Evolutionary conservation across 2,113 vertebrate species (phyloP).

Genomic region (Siniperca chuatsi): DNA sequence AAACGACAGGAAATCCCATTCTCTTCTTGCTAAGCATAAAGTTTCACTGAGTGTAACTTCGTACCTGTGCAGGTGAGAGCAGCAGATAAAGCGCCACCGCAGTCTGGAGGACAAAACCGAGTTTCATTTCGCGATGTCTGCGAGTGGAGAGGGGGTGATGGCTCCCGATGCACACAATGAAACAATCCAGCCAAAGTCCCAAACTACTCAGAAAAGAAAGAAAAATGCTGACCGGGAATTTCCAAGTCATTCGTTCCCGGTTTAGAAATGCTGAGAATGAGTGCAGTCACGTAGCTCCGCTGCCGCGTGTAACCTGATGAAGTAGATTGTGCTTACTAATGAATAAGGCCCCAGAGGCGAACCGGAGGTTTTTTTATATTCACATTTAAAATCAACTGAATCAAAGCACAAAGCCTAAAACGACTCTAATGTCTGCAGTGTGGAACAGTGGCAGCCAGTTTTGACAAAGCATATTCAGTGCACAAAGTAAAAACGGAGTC

Average conservation of each 20-base stretch:
- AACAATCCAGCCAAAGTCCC: constrained; percentile 57
- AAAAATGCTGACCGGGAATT: constrained; percentile 57
- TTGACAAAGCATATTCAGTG: constrained; percentile 15
- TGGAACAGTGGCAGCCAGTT: neutral
- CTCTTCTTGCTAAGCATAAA: neutral
- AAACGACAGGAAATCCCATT: neutral
- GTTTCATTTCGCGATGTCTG: constrained; percentile 78
- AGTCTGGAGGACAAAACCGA: constrained; percentile 72
- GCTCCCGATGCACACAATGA: constrained; percentile 17
- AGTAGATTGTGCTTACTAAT: constrained; percentile 47
- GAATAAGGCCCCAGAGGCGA: constrained; percentile 40
- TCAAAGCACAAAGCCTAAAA: neutral
- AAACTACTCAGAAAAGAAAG: constrained; percentile 17
- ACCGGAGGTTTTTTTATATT: neutral
- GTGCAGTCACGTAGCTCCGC: constrained; percentile 67
- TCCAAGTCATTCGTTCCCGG: constrained; percentile 53
- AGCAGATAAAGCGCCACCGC: constrained; percentile 79
- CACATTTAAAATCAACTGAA: constrained; percentile 3
- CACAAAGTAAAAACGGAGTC: neutral
- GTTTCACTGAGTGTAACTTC: neutral
- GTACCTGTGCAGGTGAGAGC: constrained; percentile 85
- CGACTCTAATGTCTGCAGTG: neutral
- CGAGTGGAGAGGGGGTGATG: constrained; percentile 23
- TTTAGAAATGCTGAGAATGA: constrained; percentile 36
- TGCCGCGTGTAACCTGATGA: constrained; percentile 69